These are phyloP conservation scores for Callocephalon fimbriatum DNA, from an alignment of 2,113 vertebrate species.

Conservation along the genomic window DNA sequence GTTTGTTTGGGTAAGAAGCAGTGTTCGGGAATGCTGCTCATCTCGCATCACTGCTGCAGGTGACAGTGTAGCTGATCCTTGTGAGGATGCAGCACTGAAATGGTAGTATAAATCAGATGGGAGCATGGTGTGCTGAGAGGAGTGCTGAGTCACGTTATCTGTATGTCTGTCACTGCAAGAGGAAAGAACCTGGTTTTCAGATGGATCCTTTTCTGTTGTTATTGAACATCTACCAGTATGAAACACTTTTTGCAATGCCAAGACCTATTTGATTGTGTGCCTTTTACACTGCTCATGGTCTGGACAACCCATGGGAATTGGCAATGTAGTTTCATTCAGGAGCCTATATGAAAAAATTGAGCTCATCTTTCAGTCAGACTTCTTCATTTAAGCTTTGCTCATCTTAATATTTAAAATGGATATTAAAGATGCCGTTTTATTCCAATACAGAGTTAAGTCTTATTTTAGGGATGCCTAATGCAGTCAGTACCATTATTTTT, in stretches of 20 bases:
- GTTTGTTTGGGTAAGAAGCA: background rate
- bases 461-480: background rate
- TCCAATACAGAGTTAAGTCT: background rate
- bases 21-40: background rate
- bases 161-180: background rate
- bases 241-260: background rate
- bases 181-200: accelerated
- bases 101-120: accelerated
- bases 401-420: background rate
- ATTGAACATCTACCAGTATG: background rate
- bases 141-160: background rate
- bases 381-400: background rate
- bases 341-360: background rate
- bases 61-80: background rate
- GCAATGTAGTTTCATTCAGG: background rate
- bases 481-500: background rate
- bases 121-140: background rate
- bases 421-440: background rate
- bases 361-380: background rate
- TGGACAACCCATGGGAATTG: background rate
- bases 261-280: background rate
- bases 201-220: background rate
- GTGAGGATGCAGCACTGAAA: accelerated
- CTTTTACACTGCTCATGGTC: background rate
- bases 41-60: accelerated